Conservation (phyloP, 2,888 invertebrate species). For the Pollenia amentaria region DNA sequence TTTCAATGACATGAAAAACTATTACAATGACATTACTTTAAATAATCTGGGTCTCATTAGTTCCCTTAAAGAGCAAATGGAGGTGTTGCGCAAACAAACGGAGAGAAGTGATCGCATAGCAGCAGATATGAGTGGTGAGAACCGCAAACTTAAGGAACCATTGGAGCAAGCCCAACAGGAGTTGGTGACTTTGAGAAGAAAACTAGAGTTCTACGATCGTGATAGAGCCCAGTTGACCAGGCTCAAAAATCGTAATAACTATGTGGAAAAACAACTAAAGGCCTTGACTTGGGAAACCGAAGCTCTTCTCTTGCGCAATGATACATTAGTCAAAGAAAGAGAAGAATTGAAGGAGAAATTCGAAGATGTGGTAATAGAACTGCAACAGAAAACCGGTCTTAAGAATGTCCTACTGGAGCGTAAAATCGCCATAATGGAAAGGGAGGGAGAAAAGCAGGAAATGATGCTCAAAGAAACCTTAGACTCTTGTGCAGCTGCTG, state of each 20-base stretch:
- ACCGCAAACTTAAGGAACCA: constrained; percentile 90
- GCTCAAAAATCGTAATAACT: constrained; percentile 80
- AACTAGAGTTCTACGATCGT: constrained; percentile 93
- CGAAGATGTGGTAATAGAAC: constrained; percentile 92
- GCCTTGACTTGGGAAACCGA: constrained; percentile 88
- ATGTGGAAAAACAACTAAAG: constrained; percentile 86
- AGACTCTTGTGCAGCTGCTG: constrained; percentile 84
- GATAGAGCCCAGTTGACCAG: constrained; percentile 90
- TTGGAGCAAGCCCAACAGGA: constrained; percentile 89
- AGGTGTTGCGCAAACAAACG: constrained; percentile 90
- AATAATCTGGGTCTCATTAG: constrained; percentile 96
- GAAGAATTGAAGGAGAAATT: constrained; percentile 92
- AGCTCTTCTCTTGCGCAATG: constrained; percentile 91
- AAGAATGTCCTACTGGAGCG: constrained; percentile 93
- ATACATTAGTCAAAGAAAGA: constrained; percentile 90
- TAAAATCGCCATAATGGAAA: constrained; percentile 88
- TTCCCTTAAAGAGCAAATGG: constrained; percentile 94
- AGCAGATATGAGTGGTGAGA: constrained; percentile 86
- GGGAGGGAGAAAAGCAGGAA: constrained; percentile 89
- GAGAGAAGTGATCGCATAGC: constrained; percentile 90
- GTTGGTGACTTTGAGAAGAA: constrained; percentile 89
- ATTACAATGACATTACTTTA: constrained; percentile 97
- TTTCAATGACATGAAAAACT: constrained; percentile 95
- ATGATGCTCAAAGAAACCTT: constrained; percentile 89
- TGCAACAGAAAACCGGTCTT: constrained; percentile 92